phyloP scores from a whole-genome alignment of 2,797 vertebrate genomes.

The Falco naumanni region DNA sequence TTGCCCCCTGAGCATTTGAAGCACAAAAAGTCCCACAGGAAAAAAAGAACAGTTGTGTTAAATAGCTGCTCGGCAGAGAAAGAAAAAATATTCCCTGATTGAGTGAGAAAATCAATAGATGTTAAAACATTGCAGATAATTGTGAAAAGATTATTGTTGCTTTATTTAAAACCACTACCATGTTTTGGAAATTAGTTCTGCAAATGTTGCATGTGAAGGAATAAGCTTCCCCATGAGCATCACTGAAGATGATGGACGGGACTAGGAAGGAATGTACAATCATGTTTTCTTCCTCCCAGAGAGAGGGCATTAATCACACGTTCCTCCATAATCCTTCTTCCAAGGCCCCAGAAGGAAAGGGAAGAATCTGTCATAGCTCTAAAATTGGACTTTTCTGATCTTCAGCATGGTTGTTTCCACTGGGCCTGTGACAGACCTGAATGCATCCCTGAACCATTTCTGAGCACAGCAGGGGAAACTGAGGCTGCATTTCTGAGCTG shows the following conservation, averaged over 20 bases:
- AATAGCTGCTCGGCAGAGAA: not conserved
- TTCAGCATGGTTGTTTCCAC: conserved; percentile 13
- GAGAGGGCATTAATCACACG: conserved; percentile 57
- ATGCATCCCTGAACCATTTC: not conserved
- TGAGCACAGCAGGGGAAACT: not conserved
- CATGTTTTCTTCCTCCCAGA: conserved; percentile 51
- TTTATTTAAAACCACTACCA: not conserved
- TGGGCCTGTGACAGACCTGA: not conserved
- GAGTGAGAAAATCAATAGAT: conserved; percentile 31
- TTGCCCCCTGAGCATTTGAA: not conserved
- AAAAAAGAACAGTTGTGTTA: not conserved
- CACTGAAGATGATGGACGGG: conserved; percentile 11
- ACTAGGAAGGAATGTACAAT: conserved; percentile 42
- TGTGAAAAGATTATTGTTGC: not conserved
- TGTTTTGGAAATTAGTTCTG: conserved; percentile 51
- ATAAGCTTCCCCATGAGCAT: conserved; percentile 38
- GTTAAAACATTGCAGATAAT: conserved; percentile 11
- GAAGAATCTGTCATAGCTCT: conserved; percentile 2
- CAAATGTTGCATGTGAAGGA: conserved; percentile 42
- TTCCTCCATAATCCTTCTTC: conserved; percentile 49
- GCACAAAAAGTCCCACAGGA: not conserved
- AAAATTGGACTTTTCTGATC: not conserved
- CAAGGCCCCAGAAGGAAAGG: conserved; percentile 13
- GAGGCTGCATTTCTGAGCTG: not conserved
- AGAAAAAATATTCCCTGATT: not conserved